Evolutionary conservation across 2,888 invertebrate genomes (phyloP), one percentile per base, ranked within the genome.

Genomic region (Dryocosmus kuriphilus): DNA sequence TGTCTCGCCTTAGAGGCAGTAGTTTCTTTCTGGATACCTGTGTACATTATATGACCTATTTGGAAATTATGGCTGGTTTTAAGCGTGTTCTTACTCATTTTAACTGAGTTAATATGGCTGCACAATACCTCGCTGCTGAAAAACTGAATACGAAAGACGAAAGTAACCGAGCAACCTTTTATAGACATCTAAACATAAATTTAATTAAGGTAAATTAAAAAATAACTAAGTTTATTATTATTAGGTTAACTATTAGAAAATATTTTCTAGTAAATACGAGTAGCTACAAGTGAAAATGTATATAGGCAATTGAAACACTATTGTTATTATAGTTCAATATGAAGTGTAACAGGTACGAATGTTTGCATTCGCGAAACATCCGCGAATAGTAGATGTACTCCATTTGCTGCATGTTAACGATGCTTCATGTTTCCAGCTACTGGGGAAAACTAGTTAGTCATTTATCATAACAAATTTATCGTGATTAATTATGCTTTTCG

Each of bases 401-500:
- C 85, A 85, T 57, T 57, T 24, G 86, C 85, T 83, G 85, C 76
- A 78, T 80, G 85, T 85, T 86, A 87, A 86, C 82, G 82, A 81
- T 87, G 87, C 85, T 88, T 88, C 87, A 85, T 84, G 81, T 77
- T 80, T 77, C 73, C 76, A 76, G 81, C 78, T 79, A 79, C 51
- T 77, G 80, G 85, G 84, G 84, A 83, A 85, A 85, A 79, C 80
- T 73, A 77, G 81, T 77, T 76, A 77, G 82, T 87, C 86, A 86
- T 89, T 89, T 88, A 89, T 89, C 88, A 89, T 85, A 85, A 85
- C 84, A 84, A 88, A 89, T 89, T 88, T 84, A 55, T 79, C 79
- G 85, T 89, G 89, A 89, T 89, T 89, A 89, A 89, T 88, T 62
- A 62, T 51, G 89, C 89, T 89, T 87, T 88, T 86, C 86, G 86